A percentile compares a stretch with the other conserved stretches of the same genome.
These are phyloP conservation scores for Manduca sexta DNA, from an alignment of 1,140 invertebrate species.

Conservation along the genomic window DNA sequence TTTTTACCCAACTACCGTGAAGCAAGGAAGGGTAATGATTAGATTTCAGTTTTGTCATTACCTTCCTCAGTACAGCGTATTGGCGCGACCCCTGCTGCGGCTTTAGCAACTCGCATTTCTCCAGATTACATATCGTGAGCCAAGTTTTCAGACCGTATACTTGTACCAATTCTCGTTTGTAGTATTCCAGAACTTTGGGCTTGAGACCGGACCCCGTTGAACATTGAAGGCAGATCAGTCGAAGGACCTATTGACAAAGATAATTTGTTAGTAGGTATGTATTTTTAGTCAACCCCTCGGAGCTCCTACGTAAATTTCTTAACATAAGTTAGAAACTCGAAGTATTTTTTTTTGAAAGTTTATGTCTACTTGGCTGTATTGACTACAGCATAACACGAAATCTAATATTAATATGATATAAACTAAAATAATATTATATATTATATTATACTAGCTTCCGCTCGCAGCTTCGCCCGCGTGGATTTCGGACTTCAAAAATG, in stretches of 20 bases:
- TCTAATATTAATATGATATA: too few species aligned
- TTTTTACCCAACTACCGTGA: too few species aligned
- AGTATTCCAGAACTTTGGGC: constrained; percentile 91
- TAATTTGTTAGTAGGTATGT: background rate
- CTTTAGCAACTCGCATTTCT: constrained; percentile 88
- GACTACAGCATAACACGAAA: too few species aligned
- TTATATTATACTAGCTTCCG: too few species aligned
- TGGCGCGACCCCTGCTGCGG: constrained; percentile 80
- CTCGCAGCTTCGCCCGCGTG: too few species aligned
- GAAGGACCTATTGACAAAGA: constrained; percentile 73
- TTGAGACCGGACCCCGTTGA: constrained; percentile 92
- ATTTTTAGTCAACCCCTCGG: too few species aligned
- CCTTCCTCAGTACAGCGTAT: constrained; percentile 82
- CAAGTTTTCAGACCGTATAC: constrained; percentile 93
- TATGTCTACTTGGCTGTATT: too few species aligned
- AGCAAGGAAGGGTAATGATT: too few species aligned
- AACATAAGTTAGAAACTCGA: too few species aligned
- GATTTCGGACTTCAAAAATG: too few species aligned
- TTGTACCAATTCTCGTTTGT: constrained; percentile 93
- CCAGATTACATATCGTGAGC: constrained; percentile 88
- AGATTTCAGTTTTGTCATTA: constrained; percentile 13
- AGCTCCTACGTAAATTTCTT: too few species aligned
- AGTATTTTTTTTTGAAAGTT: background rate
- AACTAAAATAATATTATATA: too few species aligned
- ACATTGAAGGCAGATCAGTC: constrained; percentile 93